Conservation (phyloP, 2,797 vertebrate species). For the Synaphobranchus kaupii region DNA sequence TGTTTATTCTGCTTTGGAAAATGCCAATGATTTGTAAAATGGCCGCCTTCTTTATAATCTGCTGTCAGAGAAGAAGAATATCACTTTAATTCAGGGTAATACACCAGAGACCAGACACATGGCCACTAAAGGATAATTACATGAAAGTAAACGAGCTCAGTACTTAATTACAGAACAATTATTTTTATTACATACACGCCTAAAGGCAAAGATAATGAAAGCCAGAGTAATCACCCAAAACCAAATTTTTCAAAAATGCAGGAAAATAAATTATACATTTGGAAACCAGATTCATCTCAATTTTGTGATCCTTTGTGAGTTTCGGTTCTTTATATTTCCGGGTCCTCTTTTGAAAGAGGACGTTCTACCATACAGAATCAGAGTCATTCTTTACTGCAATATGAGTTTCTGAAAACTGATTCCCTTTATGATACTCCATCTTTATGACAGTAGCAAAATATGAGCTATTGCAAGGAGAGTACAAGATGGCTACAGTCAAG, state of each 20-base stretch:
- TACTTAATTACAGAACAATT: constrained; percentile 11
- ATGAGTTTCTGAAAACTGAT: neutral
- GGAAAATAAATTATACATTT: neutral
- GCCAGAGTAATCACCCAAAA: neutral
- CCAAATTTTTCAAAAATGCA: neutral
- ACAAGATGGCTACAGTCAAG: neutral
- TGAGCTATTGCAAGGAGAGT: neutral
- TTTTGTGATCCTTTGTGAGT: neutral
- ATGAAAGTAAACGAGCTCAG: neutral
- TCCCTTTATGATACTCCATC: neutral
- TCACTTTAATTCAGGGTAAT: neutral
- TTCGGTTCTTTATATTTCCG: neutral
- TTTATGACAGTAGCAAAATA: neutral
- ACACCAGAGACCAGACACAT: neutral
- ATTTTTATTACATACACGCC: neutral
- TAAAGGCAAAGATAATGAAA: neutral
- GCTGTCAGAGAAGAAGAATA: neutral
- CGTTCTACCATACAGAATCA: neutral
- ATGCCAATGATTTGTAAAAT: neutral
- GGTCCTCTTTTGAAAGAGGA: neutral
- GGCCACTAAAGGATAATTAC: neutral
- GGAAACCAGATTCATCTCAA: neutral
- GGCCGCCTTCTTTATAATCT: neutral
- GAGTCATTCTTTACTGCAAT: neutral
- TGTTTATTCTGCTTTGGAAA: neutral